Evolutionary conservation across 64 coral and sea anemone species (phyloP).

Genomic region (Montipora sp.): DNA sequence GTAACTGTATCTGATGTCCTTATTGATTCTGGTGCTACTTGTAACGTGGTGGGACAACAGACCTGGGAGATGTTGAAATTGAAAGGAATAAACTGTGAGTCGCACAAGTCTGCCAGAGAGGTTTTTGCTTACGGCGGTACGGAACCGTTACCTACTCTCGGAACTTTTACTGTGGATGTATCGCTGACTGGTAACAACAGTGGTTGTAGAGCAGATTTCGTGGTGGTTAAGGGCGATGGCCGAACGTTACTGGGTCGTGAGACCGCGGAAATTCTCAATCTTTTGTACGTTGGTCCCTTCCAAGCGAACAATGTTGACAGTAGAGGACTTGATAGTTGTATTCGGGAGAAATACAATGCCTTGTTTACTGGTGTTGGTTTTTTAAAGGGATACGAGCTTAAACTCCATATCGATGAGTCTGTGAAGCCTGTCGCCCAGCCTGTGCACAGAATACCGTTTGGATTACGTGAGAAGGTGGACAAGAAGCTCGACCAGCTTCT

Average conservation of each 20-base stretch:
- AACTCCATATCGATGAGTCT: background rate
- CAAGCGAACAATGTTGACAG: conserved; percentile 4
- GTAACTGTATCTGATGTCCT: background rate
- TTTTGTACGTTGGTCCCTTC: background rate
- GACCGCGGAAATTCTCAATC: background rate
- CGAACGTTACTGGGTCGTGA: background rate
- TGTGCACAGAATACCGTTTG: too few species aligned
- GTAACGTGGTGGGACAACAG: conserved; percentile 1
- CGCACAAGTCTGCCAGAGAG: background rate
- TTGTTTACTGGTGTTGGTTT: conserved; percentile 61
- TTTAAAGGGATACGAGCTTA: conserved; percentile 60
- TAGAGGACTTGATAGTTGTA: background rate
- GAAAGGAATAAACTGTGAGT: conserved; percentile 12
- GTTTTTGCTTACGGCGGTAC: too few species aligned
- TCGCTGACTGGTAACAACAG: background rate
- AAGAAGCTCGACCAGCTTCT: too few species aligned
- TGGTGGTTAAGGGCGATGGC: background rate
- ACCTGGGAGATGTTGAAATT: background rate
- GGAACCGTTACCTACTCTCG: conserved; percentile 3
- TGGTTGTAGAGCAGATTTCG: background rate
- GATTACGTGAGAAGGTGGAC: too few species aligned
- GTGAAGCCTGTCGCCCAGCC: too few species aligned
- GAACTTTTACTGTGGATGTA: background rate
- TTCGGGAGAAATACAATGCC: conserved; percentile 22
- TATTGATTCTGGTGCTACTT: background rate